A percentile compares a stretch with the other conserved stretches of the same genome.
These are phyloP conservation scores for Trachurus trachurus DNA, from an alignment of 2,797 vertebrate genomes.

Conservation along the genomic window DNA sequence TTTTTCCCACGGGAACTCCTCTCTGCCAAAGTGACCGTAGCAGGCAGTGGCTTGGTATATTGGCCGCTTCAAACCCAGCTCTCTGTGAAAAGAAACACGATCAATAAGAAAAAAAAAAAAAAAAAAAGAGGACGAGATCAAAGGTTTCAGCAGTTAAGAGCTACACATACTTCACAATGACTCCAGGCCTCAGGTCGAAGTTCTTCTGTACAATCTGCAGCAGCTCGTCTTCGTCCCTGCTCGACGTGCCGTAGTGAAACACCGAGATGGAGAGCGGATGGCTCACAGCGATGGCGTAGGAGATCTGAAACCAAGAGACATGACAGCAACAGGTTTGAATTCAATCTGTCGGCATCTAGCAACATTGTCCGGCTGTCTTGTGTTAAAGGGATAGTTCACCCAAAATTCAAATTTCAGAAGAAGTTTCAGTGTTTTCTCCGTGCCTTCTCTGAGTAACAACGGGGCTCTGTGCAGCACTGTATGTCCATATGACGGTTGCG, in stretches of 20 bases:
- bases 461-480: no score
- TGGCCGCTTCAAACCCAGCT: constrained; percentile 85
- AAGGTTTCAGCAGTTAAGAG: neutral
- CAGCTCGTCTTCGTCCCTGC: constrained; percentile 83
- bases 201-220: constrained; percentile 84
- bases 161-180: constrained; percentile 82
- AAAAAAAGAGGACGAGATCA: neutral
- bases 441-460: no score
- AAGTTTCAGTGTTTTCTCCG: no score
- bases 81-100: constrained; percentile 61
- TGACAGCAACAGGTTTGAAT: no score
- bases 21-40: constrained; percentile 88
- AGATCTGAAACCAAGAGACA: constrained; percentile 62
- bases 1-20: constrained; percentile 88
- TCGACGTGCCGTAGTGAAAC: constrained; percentile 85
- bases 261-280: constrained; percentile 84
- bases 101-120: no score
- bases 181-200: constrained; percentile 87
- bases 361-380: no score
- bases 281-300: constrained; percentile 84
- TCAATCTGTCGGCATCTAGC: no score
- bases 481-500: no score
- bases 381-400: no score
- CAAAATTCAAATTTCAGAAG: no score
- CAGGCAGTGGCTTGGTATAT: constrained; percentile 86